phyloP scores from a whole-genome alignment of 2,888 invertebrate species.

The Habroteleia sp. region DNA sequence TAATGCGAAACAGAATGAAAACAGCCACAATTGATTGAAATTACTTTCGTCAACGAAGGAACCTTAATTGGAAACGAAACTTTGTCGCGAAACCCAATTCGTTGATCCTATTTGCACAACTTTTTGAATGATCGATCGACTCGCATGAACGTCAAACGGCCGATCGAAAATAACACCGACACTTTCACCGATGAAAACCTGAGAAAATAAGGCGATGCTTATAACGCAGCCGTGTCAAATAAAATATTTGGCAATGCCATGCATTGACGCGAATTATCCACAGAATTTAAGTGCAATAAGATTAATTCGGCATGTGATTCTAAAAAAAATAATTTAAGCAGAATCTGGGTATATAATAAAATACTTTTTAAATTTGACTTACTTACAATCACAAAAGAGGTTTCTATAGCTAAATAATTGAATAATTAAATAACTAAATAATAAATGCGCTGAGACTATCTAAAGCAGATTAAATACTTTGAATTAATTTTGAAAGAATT shows the following conservation, averaged over 20 bases:
- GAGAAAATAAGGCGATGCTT: constrained; percentile 27
- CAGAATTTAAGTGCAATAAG: constrained; percentile 30
- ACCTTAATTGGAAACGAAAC: constrained; percentile 40
- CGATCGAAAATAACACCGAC: constrained; percentile 36
- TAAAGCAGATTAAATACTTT: too few relatives aligned
- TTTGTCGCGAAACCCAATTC: constrained; percentile 28
- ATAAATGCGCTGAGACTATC: too few relatives aligned
- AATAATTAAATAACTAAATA: too few relatives aligned
- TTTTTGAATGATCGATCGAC: constrained; percentile 53
- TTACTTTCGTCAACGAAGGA: constrained; percentile 1
- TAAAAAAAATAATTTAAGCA: too few relatives aligned
- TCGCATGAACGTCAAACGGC: constrained; percentile 34
- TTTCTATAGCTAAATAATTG: too few relatives aligned
- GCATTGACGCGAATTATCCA: constrained; percentile 30
- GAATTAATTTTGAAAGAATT: too few relatives aligned
- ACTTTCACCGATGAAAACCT: constrained; percentile 44
- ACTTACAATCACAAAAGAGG: too few relatives aligned
- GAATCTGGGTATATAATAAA: too few relatives aligned
- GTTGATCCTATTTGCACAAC: constrained; percentile 49
- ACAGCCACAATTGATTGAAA: not conserved
- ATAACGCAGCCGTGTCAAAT: constrained; percentile 30
- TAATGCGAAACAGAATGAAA: too few relatives aligned
- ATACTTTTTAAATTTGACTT: too few relatives aligned
- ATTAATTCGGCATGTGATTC: constrained; percentile 20
- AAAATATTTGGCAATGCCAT: constrained; percentile 18